These are phyloP conservation scores for Caranx melampygus DNA, from an alignment of 2,113 vertebrate species.

Conservation along the genomic window DNA sequence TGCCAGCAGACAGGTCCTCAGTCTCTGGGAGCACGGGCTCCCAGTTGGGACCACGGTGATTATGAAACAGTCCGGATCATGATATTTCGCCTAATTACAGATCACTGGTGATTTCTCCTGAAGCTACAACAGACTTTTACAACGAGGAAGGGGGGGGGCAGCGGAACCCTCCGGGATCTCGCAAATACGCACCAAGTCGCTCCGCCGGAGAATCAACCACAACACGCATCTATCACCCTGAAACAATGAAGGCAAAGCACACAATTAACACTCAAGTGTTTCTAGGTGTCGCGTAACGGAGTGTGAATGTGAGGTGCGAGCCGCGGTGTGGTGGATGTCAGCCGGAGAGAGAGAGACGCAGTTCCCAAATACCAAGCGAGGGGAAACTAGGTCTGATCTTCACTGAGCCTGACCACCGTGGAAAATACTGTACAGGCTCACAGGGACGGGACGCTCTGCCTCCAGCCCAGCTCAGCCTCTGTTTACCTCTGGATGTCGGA, in stretches of 20 bases:
- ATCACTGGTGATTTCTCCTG: background rate
- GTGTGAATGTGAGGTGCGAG: background rate
- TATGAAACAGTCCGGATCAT: constrained; percentile 6
- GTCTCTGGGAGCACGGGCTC: constrained; percentile 38
- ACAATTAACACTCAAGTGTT: background rate
- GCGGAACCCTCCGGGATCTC: background rate
- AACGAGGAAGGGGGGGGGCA: background rate
- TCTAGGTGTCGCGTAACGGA: background rate
- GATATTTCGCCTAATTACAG: background rate
- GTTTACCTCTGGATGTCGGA: constrained; percentile 75
- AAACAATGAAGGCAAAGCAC: background rate
- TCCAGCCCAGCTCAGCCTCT: background rate
- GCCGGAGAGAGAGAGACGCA: constrained; percentile 29
- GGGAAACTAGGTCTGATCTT: constrained; percentile 60
- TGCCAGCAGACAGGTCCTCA: constrained; percentile 53
- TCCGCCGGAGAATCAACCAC: constrained; percentile 30
- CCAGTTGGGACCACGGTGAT: constrained; percentile 31
- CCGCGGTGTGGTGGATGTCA: constrained; percentile 11
- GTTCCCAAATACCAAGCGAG: constrained; percentile 54
- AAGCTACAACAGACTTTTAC: constrained; percentile 10
- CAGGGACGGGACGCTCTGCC: background rate
- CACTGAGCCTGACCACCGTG: constrained; percentile 46
- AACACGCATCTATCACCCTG: constrained; percentile 10
- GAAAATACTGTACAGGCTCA: background rate
- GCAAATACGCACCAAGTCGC: constrained; percentile 57